Evolutionary conservation across 1,140 invertebrate species (phyloP).

Genomic region (Mya arenaria): DNA sequence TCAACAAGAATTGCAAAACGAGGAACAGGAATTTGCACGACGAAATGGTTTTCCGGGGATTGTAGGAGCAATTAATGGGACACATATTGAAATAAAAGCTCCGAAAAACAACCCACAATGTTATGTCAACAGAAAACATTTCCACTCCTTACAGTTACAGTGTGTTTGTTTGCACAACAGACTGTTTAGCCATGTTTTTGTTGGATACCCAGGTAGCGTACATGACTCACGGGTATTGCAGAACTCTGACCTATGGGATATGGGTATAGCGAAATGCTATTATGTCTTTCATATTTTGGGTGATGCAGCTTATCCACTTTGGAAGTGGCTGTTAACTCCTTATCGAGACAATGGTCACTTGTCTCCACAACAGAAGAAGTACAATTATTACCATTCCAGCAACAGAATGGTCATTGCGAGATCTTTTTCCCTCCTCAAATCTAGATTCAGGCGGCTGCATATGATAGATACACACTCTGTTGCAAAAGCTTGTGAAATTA

Average conservation of each 20-base stretch:
- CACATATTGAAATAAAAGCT: conserved; percentile 56
- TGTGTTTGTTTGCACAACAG: conserved; percentile 60
- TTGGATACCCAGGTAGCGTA: conserved; percentile 67
- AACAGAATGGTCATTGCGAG: conserved; percentile 27
- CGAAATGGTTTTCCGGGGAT: conserved; percentile 46
- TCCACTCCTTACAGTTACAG: conserved; percentile 71
- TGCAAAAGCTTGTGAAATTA: conserved; percentile 3
- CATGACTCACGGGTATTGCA: conserved; percentile 70
- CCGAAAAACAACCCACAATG: conserved; percentile 67
- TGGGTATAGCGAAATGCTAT: conserved; percentile 56
- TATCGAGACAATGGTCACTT: conserved; percentile 71
- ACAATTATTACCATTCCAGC: conserved; percentile 26
- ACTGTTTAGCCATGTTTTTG: conserved; percentile 63
- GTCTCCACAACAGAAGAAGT: conserved; percentile 12
- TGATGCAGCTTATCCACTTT: conserved; percentile 76
- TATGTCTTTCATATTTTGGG: conserved; percentile 46
- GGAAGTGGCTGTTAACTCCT: conserved; percentile 69
- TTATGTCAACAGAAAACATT: conserved; percentile 75
- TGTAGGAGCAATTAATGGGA: conserved; percentile 59
- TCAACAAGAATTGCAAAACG: background rate
- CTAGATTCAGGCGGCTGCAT: background rate
- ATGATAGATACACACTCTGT: background rate
- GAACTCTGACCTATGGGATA: conserved; percentile 51
- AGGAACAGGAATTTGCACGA: background rate
- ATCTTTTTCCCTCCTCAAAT: conserved; percentile 1